These are phyloP conservation scores for Sebastiscus tertius DNA, from an alignment of 2,797 vertebrate species.

Conservation along the genomic window DNA sequence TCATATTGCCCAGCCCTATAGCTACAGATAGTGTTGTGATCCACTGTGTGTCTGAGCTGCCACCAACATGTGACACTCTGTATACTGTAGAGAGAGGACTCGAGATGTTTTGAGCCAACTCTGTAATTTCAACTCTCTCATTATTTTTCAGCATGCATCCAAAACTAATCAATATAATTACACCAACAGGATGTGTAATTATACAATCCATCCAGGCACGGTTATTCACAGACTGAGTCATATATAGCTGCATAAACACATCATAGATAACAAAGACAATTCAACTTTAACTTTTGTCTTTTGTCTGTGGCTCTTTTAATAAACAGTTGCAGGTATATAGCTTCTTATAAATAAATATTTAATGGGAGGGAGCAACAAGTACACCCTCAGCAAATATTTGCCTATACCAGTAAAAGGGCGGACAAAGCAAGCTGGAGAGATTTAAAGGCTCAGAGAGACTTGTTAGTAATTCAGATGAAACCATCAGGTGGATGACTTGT, in stretches of 20 bases:
- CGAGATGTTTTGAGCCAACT: constrained; percentile 9
- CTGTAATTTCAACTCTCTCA: constrained; percentile 12
- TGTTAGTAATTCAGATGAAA: neutral
- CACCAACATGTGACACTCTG: constrained; percentile 32
- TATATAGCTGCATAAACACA: neutral
- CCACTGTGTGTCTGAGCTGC: constrained; percentile 20
- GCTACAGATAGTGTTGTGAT: neutral
- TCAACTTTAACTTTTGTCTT: constrained; percentile 44
- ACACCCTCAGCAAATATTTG: constrained; percentile 77
- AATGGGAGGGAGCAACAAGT: constrained; percentile 67
- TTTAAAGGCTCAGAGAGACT: constrained; percentile 34
- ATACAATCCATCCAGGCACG: constrained; percentile 1
- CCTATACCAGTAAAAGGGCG: constrained; percentile 23
- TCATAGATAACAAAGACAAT: neutral
- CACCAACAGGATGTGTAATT: constrained; percentile 40
- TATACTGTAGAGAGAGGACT: neutral
- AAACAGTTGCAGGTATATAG: constrained; percentile 8
- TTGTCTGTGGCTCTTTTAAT: constrained; percentile 8
- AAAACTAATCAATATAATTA: constrained; percentile 35
- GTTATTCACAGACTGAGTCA: constrained; percentile 14
- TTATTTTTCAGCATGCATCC: neutral
- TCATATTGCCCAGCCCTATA: too few relatives aligned
- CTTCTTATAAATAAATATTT: constrained; percentile 1
- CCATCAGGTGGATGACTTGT: neutral
- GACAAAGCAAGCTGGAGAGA: constrained; percentile 24